A percentile compares a stretch with the other conserved stretches of the same genome.
phyloP scores from a whole-genome alignment of 2,888 invertebrate genomes.

The Melangyna quadrimaculata region DNA sequence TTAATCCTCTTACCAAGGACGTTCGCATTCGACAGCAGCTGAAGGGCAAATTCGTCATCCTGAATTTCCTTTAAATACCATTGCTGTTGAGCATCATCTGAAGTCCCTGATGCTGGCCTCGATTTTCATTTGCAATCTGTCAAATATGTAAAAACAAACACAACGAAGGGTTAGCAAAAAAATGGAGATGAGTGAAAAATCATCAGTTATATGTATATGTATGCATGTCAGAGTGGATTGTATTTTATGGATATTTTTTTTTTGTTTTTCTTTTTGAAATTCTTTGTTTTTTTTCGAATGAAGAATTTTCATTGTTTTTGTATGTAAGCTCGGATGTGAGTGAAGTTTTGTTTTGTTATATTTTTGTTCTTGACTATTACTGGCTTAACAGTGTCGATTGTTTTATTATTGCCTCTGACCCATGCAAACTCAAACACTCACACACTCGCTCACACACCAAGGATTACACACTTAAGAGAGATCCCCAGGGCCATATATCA shows the following conservation, averaged over 20 bases:
- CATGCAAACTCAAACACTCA: not conserved
- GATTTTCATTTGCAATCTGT: slow-evolving; percentile 68
- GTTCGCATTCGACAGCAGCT: slow-evolving; percentile 75
- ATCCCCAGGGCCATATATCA: slow-evolving; percentile 48
- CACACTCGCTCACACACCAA: not conserved
- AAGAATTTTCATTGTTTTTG: not conserved
- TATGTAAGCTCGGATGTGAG: not conserved
- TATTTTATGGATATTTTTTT: slow-evolving; percentile 33
- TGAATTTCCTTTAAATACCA: slow-evolving; percentile 71
- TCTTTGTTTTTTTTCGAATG: slow-evolving; percentile 22
- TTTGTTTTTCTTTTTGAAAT: not conserved
- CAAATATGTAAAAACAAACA: slow-evolving; percentile 17
- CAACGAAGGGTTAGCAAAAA: not conserved
- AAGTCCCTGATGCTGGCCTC: slow-evolving; percentile 41
- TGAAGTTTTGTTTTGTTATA: not conserved
- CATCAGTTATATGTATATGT: slow-evolving; percentile 37
- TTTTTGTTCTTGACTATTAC: slow-evolving; percentile 40
- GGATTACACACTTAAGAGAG: slow-evolving; percentile 59
- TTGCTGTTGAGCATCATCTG: slow-evolving; percentile 69
- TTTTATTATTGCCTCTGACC: slow-evolving; percentile 61
- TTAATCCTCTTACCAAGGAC: slow-evolving; percentile 70
- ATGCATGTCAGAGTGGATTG: not conserved
- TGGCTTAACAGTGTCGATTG: slow-evolving; percentile 56
- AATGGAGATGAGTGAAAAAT: slow-evolving; percentile 33
- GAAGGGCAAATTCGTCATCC: slow-evolving; percentile 75